Evolutionary conservation across 2,113 vertebrate species (phyloP), one percentile per base, ranked within the genome.

Genomic region (Quiscalus mexicanus): DNA sequence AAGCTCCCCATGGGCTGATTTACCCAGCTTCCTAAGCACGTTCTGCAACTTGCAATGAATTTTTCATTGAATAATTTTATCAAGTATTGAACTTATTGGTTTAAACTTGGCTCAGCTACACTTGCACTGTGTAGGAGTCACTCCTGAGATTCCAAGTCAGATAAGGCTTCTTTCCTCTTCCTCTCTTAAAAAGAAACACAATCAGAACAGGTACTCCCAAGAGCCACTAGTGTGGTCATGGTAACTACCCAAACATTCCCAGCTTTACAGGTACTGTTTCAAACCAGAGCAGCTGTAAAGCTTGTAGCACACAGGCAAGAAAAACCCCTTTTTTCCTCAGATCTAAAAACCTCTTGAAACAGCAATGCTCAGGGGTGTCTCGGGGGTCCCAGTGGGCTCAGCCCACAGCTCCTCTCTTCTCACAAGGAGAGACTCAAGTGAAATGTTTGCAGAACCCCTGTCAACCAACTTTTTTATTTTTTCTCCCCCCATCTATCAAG

Each of bases 261-360:
- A 44, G 47, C 30, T 63, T 71, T 31, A 84, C 16, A 80, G 58
- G 31, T 28, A 25, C 42, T 30, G 23, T 20, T 71, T 37, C 65
- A 79, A 79, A 75, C 37, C 23, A 75, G 16, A 67, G 20, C 15
- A 83, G 30, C 18, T 33, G 5, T 24, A 44, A 63, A 67, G 33
- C 33, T 63, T 41, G 25, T 25, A 70, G 37, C 37, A 96, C 17
- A 64, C 19, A 45, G 41, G 25, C 18, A 67, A 59, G 19, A 60
- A 71, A 70, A 59, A 39, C 0, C 0, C 1, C 1, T 60, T 10
- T 15, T 59, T 37, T 71, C 1, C 25, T 60, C 28, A 74, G 30
- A 76, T 27, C 9, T 47, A 50, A 71, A 83, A 80, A 5, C 6
- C 11, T 49, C 47, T 59, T 27, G 4, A 24, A 69, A 42, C 21